Evolutionary conservation across 2,113 vertebrate genomes (phyloP), one percentile per base, ranked within the genome.

Genomic region (Cyprinus carpio): DNA sequence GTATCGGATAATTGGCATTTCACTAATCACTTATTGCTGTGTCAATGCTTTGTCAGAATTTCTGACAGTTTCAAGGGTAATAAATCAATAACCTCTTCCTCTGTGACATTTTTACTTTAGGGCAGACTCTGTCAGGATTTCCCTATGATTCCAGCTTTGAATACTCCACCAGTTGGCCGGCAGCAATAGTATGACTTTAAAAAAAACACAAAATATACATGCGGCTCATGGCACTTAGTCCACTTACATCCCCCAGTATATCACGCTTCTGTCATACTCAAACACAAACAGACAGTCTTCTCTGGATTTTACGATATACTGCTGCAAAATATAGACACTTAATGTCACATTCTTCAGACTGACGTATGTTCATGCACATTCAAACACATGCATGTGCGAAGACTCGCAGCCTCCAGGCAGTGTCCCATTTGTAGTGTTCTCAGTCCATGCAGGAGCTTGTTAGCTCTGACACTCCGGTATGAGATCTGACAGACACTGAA

Each of bases 1-100:
- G 46, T 83, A 72, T 83, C 6, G 81, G 81, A 71, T 72, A 74
- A 83, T 83, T 83, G 81, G 67, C 81, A 74, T 74, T 83, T 83
- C 31, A 83, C 49, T 83, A 83, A 83, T 83, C 81, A 83, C 81
- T 83, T 83, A 72, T 72, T 83, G 81, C 81, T 74, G 81, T 83
- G 67, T 83, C 81, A 72, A 58, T 83, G 81, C 81, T 83, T 71
- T 58, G 81, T 83, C 81, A 74, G 67, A 72, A 74, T 83, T 83
- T 82, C 49, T 72, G 81, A 82, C 81, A 37, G 65, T 40, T 82
- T 83, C 67, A 56, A 83, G 51, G 67, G 81, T 56, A 83, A 74
- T 74, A 83, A 83, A 83, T 83, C 65, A 74, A 74, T 72, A 58
- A 18, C 49, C 29, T 40, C 31, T 25, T 83, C 67, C 67, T 56